These are phyloP conservation scores for Athalia cordata DNA, from an alignment of 2,888 invertebrate genomes.

Conservation along the genomic window DNA sequence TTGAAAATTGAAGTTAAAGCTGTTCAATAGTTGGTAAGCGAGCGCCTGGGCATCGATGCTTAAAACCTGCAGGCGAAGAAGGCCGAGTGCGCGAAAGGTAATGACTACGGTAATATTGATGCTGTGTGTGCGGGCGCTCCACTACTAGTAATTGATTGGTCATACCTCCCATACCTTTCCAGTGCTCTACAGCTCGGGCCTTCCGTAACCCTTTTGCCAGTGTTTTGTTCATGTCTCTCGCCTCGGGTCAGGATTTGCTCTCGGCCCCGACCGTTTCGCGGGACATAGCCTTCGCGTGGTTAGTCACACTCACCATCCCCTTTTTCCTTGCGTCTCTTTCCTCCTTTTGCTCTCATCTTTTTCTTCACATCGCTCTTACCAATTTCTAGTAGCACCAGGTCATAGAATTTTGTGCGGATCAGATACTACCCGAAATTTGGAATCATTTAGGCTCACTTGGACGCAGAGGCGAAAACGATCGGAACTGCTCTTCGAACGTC, in stretches of 20 bases:
- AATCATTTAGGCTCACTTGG: neutral
- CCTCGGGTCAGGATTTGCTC: slow-evolving; percentile 37
- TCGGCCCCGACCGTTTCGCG: slow-evolving; percentile 39
- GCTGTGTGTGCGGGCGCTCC: slow-evolving; percentile 69
- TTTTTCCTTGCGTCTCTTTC: neutral
- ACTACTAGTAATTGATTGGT: slow-evolving; percentile 74
- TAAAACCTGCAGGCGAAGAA: slow-evolving; percentile 53
- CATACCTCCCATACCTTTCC: slow-evolving; percentile 69
- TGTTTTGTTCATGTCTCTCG: slow-evolving; percentile 40
- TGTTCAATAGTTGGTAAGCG: slow-evolving; percentile 61
- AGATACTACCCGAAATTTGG: neutral
- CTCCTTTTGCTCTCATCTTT: slow-evolving; percentile 9
- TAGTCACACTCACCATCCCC: slow-evolving; percentile 38
- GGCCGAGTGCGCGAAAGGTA: slow-evolving; percentile 69
- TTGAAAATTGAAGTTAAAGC: neutral
- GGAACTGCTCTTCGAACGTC: neutral
- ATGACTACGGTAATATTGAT: slow-evolving; percentile 70
- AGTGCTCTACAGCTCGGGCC: slow-evolving; percentile 58
- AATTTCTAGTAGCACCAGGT: neutral
- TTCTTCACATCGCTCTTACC: slow-evolving; percentile 1
- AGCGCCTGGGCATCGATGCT: slow-evolving; percentile 57
- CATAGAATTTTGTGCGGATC: neutral
- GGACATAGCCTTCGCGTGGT: slow-evolving; percentile 42
- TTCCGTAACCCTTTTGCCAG: slow-evolving; percentile 60
- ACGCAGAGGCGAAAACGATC: neutral